These are phyloP conservation scores for Muschampia plurimacula DNA, from an alignment of 2,888 invertebrate genomes.

Conservation along the genomic window DNA sequence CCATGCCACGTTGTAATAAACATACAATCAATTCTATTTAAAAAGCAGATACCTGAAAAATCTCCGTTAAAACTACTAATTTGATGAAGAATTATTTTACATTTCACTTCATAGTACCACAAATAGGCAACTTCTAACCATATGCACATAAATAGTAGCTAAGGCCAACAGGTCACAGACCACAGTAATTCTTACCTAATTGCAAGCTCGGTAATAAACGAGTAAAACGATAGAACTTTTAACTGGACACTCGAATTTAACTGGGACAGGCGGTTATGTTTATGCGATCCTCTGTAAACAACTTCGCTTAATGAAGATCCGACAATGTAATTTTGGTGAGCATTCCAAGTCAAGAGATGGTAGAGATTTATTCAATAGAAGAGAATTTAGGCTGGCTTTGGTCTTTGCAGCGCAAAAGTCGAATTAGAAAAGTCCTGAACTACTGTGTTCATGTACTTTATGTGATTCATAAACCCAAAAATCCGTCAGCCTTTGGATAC, in stretches of 20 bases:
- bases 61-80: not conserved
- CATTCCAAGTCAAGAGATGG: slow-evolving; percentile 42
- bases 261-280: slow-evolving; percentile 47
- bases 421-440: no score
- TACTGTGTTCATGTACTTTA: no score
- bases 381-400: no score
- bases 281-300: slow-evolving; percentile 60
- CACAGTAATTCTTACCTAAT: slow-evolving; percentile 22
- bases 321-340: slow-evolving; percentile 54
- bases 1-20: no score
- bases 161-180: not conserved
- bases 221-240: slow-evolving; percentile 23
- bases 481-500: no score
- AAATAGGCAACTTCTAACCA: not conserved
- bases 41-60: no score
- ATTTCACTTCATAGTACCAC: not conserved
- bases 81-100: not conserved
- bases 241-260: slow-evolving; percentile 39
- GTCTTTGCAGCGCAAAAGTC: not conserved
- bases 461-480: no score
- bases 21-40: no score
- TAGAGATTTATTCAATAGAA: not conserved
- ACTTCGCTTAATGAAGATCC: slow-evolving; percentile 65
- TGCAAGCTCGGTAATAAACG: slow-evolving; percentile 21
- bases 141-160: not conserved